These are phyloP conservation scores for Brachionus angularis DNA, from an alignment of 1,140 invertebrate species.

Conservation along the genomic window DNA sequence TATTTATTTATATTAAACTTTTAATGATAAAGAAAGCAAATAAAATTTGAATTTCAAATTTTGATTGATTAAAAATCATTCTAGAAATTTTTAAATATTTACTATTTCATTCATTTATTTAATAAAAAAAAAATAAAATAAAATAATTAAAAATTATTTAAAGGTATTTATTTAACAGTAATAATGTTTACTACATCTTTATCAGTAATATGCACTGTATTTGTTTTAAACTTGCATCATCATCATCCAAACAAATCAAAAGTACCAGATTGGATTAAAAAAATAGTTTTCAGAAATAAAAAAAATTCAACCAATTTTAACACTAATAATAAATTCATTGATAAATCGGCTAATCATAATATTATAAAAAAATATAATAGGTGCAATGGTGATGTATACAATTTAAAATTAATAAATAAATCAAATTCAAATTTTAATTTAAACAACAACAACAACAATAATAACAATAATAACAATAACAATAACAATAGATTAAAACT, in stretches of 20 bases:
- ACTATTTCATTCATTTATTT: too few species aligned
- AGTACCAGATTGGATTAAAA: slow-evolving; percentile 51
- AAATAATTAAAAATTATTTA: slow-evolving; percentile 33
- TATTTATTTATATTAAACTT: too few species aligned
- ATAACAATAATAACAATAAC: not conserved
- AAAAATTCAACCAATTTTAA: not conserved
- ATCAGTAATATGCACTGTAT: slow-evolving; percentile 57
- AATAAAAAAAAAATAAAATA: not conserved
- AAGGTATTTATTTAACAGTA: slow-evolving; percentile 57
- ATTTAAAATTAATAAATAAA: too few species aligned
- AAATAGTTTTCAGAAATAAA: slow-evolving; percentile 47
- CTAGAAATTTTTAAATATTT: too few species aligned
- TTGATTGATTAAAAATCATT: too few species aligned
- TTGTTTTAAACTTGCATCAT: slow-evolving; percentile 55
- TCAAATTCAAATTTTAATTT: too few species aligned
- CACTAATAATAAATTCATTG: not conserved
- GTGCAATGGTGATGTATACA: too few species aligned
- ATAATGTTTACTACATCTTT: slow-evolving; percentile 57
- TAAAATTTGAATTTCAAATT: too few species aligned
- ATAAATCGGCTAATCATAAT: slow-evolving; percentile 6
- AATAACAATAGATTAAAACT: not conserved
- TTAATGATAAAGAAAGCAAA: too few species aligned
- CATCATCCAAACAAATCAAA: slow-evolving; percentile 49
- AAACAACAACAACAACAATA: too few species aligned
- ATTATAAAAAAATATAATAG: too few species aligned